Evolutionary conservation across 2,113 vertebrate species (phyloP).

Genomic region (Siniperca chuatsi): DNA sequence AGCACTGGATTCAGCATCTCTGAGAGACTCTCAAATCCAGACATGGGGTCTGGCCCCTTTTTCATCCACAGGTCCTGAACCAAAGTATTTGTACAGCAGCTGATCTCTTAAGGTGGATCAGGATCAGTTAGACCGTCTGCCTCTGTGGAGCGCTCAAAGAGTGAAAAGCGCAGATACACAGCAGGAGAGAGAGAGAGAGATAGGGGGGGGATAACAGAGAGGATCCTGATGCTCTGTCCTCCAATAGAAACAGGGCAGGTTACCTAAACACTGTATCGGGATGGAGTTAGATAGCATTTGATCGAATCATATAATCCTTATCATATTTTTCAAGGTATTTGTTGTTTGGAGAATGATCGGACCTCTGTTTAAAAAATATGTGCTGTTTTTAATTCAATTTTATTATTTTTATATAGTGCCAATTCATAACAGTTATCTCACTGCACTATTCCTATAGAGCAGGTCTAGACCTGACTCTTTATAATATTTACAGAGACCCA

Average conservation of each 20-base stretch:
- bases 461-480: no score
- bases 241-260: slow-evolving; percentile 31
- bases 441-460: no score
- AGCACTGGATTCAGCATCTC: slow-evolving; percentile 65
- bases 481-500: no score
- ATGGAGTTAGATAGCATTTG: no score
- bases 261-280: neutral
- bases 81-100: neutral
- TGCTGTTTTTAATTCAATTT: no score
- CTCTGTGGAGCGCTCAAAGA: neutral
- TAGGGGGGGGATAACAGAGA: neutral
- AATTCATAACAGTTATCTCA: no score
- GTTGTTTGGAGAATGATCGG: no score
- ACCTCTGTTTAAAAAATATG: no score
- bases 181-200: neutral
- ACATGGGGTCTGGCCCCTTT: neutral
- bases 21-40: slow-evolving; percentile 26
- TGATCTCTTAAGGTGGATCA: slow-evolving; percentile 16
- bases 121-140: neutral
- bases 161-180: neutral
- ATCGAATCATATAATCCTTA: no score
- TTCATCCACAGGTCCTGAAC: slow-evolving; percentile 9
- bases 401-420: no score
- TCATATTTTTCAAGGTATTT: no score
- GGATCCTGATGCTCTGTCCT: neutral